Conservation (phyloP, 1,140 invertebrate species). For the Drosophila serrata region DNA sequence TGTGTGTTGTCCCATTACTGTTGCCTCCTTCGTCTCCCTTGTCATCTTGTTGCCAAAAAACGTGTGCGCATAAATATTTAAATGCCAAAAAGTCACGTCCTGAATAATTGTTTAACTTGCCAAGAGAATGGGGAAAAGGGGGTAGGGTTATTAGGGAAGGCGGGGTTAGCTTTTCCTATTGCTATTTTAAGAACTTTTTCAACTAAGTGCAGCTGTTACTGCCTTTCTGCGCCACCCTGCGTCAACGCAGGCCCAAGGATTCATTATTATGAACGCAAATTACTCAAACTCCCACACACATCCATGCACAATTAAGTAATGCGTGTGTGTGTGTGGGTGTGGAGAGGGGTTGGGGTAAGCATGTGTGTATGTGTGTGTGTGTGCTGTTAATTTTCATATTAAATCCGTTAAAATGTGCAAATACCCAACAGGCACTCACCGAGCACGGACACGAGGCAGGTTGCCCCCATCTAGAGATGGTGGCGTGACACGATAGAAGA, state of each 20-base stretch:
- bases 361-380: constrained; percentile 26
- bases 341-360: constrained; percentile 4
- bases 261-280: constrained; percentile 80
- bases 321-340: constrained; percentile 9
- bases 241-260: constrained; percentile 52
- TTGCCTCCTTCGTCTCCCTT: not conserved
- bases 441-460: constrained; percentile 29
- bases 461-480: constrained; percentile 10
- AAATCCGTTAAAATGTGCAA: constrained; percentile 83
- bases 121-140: not conserved
- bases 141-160: not conserved
- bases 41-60: constrained; percentile 49
- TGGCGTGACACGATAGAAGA: not conserved
- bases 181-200: constrained; percentile 80
- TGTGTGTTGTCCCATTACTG: constrained; percentile 16
- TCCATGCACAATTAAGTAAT: constrained; percentile 43
- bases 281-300: constrained; percentile 58
- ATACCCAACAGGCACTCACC: constrained; percentile 75
- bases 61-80: constrained; percentile 82
- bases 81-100: constrained; percentile 83
- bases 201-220: constrained; percentile 77
- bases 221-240: constrained; percentile 11
- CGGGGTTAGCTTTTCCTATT: constrained; percentile 28
- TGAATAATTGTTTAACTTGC: constrained; percentile 81
- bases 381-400: constrained; percentile 82